Evolutionary conservation across 2,888 invertebrate species (phyloP), one percentile per base, ranked within the genome.

Genomic region (Eupithecia pulchellata): DNA sequence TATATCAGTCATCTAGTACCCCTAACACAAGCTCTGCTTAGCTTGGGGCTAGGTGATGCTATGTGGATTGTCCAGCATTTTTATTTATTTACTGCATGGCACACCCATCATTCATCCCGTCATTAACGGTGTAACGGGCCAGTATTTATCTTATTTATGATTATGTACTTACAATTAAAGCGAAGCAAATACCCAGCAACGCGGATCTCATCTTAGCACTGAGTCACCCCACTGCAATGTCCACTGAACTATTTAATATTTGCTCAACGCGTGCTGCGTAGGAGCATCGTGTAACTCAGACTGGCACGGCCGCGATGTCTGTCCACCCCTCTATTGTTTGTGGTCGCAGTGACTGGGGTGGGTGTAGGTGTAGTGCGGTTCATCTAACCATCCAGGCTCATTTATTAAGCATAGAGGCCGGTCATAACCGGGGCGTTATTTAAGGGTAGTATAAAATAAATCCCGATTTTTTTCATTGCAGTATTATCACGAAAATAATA

Each of bases 161-260:
- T 14, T 55, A 25, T n/a, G 71, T 75, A 93, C 93, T 93, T 75
- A 93, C 93, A 82, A 92, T 75, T 65, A 84, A 82, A 81, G 89
- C 84, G 79, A 91, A 84, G 84, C 92, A 87, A 84, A 91, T 88
- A 87, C 89, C 90, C 79, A 89, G 76, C 76, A 90, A 80, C 75
- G 88, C 89, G 83, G 90, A 85, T 89, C 87, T 86, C 93, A 93
- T 93, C 78, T 88, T 78, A 78, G 78, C 91, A 89, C 88, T 83
- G 74, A 77, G 29, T 71, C 84, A 85, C 82, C 76, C 76, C 88
- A 88, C 89, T 85, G 78, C 84, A 84, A 85, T 76, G 69, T 77
- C 67, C 77, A 74, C 73, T 68, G 65, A 77, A 78, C 75, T 78
- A 64, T 73, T 42, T 72, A 69, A 63, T 47, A 32, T 52, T 72